Base-by-base conservation (phyloP, 2,888 invertebrate genomes). In the Amiota minor region DNA sequence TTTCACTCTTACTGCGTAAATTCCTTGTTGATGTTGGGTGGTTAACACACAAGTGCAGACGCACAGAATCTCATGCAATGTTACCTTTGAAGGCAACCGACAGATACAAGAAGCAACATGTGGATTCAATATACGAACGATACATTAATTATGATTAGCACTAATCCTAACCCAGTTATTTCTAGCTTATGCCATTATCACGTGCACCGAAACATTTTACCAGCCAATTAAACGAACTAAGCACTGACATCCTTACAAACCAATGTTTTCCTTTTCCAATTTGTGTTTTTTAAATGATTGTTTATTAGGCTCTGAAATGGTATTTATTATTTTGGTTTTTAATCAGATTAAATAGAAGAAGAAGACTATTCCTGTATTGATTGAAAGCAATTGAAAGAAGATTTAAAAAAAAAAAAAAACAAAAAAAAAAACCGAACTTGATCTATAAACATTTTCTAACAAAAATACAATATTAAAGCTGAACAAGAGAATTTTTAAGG, bases 1-100 rank as follows among this genome's bases (percentile, higher is more conserved):
- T 80, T 80, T 81, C 79, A 80, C 78, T 78, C 77, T 72, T 78
- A 73, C 76, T 78, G 75, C 75, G 78, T 79, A 76, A 79, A 62
- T 35, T 45, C 45, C n/a, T 35, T 62, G 45, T 35, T 35, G 35
- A 35, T 35, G 35, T 35, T 35, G 35, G 35, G 35, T 35, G 35
- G 35, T 35, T 35, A 3, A 14, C 14, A 11, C 9, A 55, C 55
- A 55, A n/a, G 18, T 55, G 10, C 55, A 55, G 1, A 55, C 16
- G 9, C 11, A 16, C 18, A n/a, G 1, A 14, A 9, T 55, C 16
- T n/a, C 18, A 18, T 56, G 16, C 16, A 56, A 56, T 6, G 4
- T 6, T 18, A 18, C 59, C 59, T 59, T 59, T 18, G 18, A 59
- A 59, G 18, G n/a, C 18, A n/a, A 59, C 59, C 16, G 18, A 59